Conservation (phyloP, 1,140 invertebrate species). For the Ericerus pela region DNA sequence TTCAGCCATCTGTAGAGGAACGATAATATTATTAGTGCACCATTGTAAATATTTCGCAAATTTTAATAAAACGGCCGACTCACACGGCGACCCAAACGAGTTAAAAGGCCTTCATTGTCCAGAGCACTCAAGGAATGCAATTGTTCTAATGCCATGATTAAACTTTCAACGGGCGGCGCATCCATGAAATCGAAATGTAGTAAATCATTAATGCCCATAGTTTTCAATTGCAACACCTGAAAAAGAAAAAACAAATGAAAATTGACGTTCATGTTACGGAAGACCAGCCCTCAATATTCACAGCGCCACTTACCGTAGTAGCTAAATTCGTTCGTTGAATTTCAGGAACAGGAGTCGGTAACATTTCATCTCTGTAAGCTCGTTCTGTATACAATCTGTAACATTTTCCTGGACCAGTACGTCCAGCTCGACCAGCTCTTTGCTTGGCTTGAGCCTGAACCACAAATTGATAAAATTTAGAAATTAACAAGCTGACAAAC, state of each 20-base stretch:
- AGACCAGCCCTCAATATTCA: not conserved
- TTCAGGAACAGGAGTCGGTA: conserved; percentile 96
- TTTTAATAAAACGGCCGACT: conserved; percentile 22
- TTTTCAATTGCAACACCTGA: conserved; percentile 71
- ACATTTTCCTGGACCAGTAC: conserved; percentile 94
- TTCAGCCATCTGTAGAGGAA: conserved; percentile 79
- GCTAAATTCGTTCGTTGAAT: conserved; percentile 97
- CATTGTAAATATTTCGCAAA: not conserved
- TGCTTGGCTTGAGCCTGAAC: conserved; percentile 88
- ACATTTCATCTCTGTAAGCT: conserved; percentile 96
- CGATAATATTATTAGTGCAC: not conserved
- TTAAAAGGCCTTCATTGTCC: conserved; percentile 91
- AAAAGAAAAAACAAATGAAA: conserved; percentile 13
- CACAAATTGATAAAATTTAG: not conserved
- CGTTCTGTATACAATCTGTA: conserved; percentile 97
- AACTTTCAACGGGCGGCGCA: conserved; percentile 88
- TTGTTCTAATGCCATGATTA: conserved; percentile 95
- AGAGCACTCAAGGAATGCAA: conserved; percentile 92
- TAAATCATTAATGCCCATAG: conserved; percentile 99
- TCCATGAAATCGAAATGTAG: conserved; percentile 99
- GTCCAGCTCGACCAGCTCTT: conserved; percentile 83
- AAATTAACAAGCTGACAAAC: not conserved
- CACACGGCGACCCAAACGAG: conserved; percentile 75
- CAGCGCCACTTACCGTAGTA: conserved; percentile 49
- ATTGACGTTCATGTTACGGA: not conserved